phyloP scores from a whole-genome alignment of 2,888 invertebrate species.

The Panopea generosa region DNA sequence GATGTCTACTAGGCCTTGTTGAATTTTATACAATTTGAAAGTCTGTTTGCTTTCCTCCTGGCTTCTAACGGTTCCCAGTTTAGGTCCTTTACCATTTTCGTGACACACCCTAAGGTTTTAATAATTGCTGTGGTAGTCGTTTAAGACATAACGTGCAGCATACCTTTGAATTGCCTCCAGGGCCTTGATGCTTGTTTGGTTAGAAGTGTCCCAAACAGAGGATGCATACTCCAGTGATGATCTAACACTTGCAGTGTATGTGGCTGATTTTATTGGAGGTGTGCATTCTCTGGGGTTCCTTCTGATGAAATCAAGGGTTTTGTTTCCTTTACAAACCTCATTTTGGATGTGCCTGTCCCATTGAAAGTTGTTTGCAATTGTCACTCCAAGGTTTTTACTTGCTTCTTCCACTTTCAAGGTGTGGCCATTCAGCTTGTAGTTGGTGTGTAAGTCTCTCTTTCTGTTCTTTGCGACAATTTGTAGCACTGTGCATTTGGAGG shows the following conservation, averaged over 20 bases:
- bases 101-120: too few species aligned
- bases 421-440: constrained; percentile 24
- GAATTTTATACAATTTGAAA: too few species aligned
- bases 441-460: background rate
- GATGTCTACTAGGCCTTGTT: too few species aligned
- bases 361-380: constrained; percentile 10
- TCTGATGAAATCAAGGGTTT: constrained; percentile 16
- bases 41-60: too few species aligned
- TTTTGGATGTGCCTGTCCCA: constrained; percentile 17
- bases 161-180: too few species aligned
- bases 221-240: constrained; percentile 16
- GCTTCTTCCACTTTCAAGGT: constrained; percentile 8
- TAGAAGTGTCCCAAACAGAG: constrained; percentile 15
- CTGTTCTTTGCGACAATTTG: constrained; percentile 8
- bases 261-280: constrained; percentile 2
- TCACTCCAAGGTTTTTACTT: constrained; percentile 33
- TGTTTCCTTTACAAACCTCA: constrained; percentile 16
- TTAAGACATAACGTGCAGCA: too few species aligned
- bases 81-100: too few species aligned
- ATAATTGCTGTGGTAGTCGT: too few species aligned
- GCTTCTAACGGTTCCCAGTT: too few species aligned
- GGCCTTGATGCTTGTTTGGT: too few species aligned
- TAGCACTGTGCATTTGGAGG: constrained; percentile 29
- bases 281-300: constrained; percentile 19
- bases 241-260: constrained; percentile 14